Percentiles rank a stretch among this genome's conserved stretches.
Evolutionary conservation across 2,888 invertebrate genomes (phyloP).

Genomic region (Myathropa florea): DNA sequence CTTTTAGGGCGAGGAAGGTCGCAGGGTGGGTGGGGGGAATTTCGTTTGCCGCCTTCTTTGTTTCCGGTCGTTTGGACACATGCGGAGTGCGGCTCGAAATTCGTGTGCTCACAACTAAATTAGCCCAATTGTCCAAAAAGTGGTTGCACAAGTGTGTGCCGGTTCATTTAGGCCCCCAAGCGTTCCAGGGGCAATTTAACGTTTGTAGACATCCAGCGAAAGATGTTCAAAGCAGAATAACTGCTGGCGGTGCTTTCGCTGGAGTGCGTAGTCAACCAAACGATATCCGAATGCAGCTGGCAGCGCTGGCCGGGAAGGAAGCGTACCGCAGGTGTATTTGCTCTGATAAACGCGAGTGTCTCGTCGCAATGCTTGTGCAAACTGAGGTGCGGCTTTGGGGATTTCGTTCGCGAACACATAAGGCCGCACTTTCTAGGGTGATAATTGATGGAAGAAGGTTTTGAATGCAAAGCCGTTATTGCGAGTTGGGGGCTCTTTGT

Average conservation of each 20-base stretch:
- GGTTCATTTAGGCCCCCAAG: slow-evolving; percentile 11
- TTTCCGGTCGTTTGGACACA: slow-evolving; percentile 36
- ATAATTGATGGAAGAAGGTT: slow-evolving; percentile 26
- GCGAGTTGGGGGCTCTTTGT: not conserved
- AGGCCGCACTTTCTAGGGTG: slow-evolving; percentile 28
- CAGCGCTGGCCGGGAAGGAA: not conserved
- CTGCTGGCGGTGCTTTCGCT: slow-evolving; percentile 13
- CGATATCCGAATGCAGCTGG: not conserved
- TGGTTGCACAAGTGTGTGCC: not conserved
- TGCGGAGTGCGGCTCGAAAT: not conserved
- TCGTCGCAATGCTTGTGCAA: not conserved
- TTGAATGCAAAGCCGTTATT: slow-evolving; percentile 34
- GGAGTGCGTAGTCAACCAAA: not conserved
- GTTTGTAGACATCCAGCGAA: slow-evolving; percentile 7
- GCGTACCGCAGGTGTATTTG: slow-evolving; percentile 16
- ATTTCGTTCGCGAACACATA: not conserved
- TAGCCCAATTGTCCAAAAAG: slow-evolving; percentile 48
- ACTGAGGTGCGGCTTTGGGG: slow-evolving; percentile 11
- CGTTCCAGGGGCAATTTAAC: slow-evolving; percentile 33
- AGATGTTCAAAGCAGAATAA: not conserved
- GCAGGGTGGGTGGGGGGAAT: not conserved
- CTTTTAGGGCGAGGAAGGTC: not conserved
- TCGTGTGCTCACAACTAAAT: slow-evolving; percentile 50
- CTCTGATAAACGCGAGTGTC: slow-evolving; percentile 14
- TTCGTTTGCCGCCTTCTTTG: not conserved